Base-by-base conservation (phyloP, 1,140 invertebrate genomes). In the Drosophila takahashii region DNA sequence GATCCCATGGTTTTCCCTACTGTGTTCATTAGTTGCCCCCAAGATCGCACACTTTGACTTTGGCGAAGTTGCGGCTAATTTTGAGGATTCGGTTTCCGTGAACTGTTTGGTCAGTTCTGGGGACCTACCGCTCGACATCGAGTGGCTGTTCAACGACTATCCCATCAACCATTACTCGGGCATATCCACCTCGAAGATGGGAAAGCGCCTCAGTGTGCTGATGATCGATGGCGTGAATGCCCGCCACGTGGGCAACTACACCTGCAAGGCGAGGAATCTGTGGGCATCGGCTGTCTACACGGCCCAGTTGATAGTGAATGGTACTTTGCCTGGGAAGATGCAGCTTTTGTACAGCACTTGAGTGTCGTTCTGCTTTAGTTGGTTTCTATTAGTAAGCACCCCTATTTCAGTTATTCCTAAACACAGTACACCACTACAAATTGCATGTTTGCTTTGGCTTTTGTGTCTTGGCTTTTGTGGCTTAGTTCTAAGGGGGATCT, bases 231-330 rank as follows among this genome's bases (percentile, higher is more conserved):
- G 81, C 60, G 92, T 93, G 16, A 91, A 76, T 77, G 93, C 92
- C 54, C 92, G 91, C 52, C 94, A 95, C 92, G 93, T 94, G 51
- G 94, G 94, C 45, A 94, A 95, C 81, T 96, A 95, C 81, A 95
- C 95, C 3, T 96, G 95, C 79, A 91, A 93, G 54, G 95, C 95
- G 9, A 93, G 93, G 79, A 97, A 97, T 93, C 76, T 93, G 27
- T 96, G 95, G 77, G 96, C 95, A 37, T 60, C 81, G 13, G 59
- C 74, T 2, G 65, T 60, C 11, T 90, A 85, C 62, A 91, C 91
- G 1, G 81, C 91, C n/a, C 74, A 92, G 58, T 78, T 92, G 18
- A 65, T 81, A 54, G 77, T 91, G 64, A 81, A 85, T 92, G 81
- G 90, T 90, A 91, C 36, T 50, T 18, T 11, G 26, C n/a, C 42